Evolutionary conservation across 2,113 vertebrate genomes (phyloP), one percentile per base, ranked within the genome.

Genomic region (Leptodactylus fuscus): DNA sequence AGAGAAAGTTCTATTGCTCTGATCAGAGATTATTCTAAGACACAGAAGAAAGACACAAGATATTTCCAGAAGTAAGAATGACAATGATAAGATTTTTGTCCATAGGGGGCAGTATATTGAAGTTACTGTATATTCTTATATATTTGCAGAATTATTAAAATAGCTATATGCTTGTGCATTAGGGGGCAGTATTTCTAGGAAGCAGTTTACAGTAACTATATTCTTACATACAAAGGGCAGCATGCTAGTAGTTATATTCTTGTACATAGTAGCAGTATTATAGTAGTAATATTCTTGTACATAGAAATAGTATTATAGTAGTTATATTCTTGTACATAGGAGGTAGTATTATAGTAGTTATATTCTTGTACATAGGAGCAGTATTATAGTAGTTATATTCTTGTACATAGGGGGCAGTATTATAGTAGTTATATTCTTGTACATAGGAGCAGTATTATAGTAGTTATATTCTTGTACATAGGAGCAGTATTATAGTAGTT

Each of bases 281-380:
- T 58, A 58, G 55, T 58, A 58, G 55, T 24, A 24, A 24, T 58
- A 58, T 58, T 58, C n/a, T 24, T 65, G 12, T 65, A 29, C 16
- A 67, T 67, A 67, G 15, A 29, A 34, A 29, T 29, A 34, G 62
- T 67, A 67, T 67, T 67, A 67, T 67, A 67, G 58, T 62, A 62
- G 62, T 67, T 67, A 67, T 67, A 34, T 67, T 67, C 62, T 34
- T 67, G 62, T 67, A 67, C 16, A 67, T 67, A 67, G 62, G 62
- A 67, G 55, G 27, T 15, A 67, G 13, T 62, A 62, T 62, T 62
- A 62, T 29, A 62, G 24, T 62, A 62, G 58, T 27, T 55, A 55
- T 55, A 55, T 55, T 55, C 51, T 55, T 55, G 18, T 55, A 55
- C 51, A 55, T 55, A 55, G 51, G 51, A 5, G 51, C 51, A 55